A percentile compares a stretch with the other conserved stretches of the same genome.
phyloP scores from a whole-genome alignment of 2,888 invertebrate species.

The Zhengitettix transpicula region DNA sequence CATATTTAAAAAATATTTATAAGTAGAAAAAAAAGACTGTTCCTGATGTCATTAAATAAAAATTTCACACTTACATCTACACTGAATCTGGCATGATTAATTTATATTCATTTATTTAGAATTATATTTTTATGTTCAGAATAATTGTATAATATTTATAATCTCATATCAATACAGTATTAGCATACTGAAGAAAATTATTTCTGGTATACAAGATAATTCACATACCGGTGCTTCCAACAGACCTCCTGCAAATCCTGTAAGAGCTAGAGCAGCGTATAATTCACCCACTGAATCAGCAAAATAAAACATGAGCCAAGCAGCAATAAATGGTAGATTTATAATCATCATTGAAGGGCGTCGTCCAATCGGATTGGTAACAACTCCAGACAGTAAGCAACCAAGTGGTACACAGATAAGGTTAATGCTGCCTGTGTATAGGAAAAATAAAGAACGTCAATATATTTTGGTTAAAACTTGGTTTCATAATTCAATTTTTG shows the following conservation, averaged over 20 bases:
- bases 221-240: slow-evolving; percentile 60
- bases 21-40: too few relatives aligned
- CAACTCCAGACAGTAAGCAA: slow-evolving; percentile 52
- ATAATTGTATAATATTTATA: too few relatives aligned
- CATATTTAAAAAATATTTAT: too few relatives aligned
- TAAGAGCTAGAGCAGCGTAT: slow-evolving; percentile 50
- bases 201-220: too few relatives aligned
- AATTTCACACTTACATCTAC: too few relatives aligned
- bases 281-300: slow-evolving; percentile 43
- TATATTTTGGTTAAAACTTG: neutral
- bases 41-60: too few relatives aligned
- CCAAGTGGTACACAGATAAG: slow-evolving; percentile 65
- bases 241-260: slow-evolving; percentile 60
- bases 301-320: slow-evolving; percentile 59
- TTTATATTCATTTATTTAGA: too few relatives aligned
- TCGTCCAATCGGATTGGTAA: slow-evolving; percentile 55
- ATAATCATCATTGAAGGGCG: slow-evolving; percentile 58
- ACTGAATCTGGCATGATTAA: too few relatives aligned
- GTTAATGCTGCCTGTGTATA: slow-evolving; percentile 40
- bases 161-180: too few relatives aligned
- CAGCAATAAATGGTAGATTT: slow-evolving; percentile 53
- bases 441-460: neutral
- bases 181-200: too few relatives aligned
- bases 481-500: neutral
- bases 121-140: too few relatives aligned